Conservation (phyloP, 2,113 vertebrate species). For the Malaclemys terrapin region DNA sequence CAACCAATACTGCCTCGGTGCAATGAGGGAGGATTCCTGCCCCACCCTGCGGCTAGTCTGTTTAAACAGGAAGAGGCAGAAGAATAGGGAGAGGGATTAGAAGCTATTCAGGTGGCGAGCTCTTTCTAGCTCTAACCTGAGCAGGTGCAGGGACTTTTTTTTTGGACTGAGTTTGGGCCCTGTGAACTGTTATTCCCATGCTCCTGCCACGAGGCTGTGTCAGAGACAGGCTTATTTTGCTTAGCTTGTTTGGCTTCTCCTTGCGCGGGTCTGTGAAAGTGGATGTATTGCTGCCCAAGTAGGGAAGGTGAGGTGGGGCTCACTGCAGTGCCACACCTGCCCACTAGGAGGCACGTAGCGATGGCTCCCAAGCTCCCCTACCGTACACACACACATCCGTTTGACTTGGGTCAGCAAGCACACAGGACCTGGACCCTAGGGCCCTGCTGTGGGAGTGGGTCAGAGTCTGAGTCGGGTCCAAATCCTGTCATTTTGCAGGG, state of each 20-base stretch:
- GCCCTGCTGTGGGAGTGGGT: too few species aligned
- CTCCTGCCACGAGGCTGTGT: neutral
- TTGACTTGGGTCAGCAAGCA: too few species aligned
- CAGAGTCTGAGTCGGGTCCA: too few species aligned
- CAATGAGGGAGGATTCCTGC: neutral
- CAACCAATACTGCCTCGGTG: neutral
- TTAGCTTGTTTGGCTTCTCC: neutral
- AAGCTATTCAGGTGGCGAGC: neutral
- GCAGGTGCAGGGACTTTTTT: neutral
- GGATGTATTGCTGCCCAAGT: neutral
- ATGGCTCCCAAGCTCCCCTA: neutral
- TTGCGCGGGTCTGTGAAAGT: neutral
- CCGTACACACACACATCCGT: too few species aligned
- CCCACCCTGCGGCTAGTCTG: too few species aligned
- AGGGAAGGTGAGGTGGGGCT: neutral
- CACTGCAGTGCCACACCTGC: neutral
- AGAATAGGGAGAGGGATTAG: too few species aligned
- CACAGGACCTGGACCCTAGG: too few species aligned
- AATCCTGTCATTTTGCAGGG: too few species aligned
- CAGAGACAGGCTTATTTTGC: too few species aligned
- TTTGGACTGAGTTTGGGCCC: neutral
- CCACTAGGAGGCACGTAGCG: neutral
- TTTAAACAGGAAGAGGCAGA: too few species aligned
- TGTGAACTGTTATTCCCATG: neutral
- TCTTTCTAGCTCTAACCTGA: neutral